These are phyloP conservation scores for Argentina silus DNA, from an alignment of 2,797 vertebrate species.

Conservation along the genomic window DNA sequence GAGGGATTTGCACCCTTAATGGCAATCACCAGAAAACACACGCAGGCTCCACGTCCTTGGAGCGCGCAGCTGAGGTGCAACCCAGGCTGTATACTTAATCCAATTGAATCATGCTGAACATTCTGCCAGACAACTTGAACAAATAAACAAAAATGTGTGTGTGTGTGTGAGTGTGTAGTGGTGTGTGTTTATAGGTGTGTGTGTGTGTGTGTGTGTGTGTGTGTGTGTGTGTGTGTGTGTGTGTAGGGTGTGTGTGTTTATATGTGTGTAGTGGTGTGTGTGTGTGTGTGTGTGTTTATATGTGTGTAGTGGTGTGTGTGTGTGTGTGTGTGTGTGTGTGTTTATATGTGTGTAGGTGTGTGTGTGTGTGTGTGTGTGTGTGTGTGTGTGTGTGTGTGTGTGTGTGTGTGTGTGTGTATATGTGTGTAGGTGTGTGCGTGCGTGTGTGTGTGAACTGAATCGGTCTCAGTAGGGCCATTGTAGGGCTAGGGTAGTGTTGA, in stretches of 20 bases:
- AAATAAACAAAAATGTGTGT: background rate
- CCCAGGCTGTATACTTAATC: background rate
- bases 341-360: too few relatives aligned
- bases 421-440: too few relatives aligned
- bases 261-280: too few relatives aligned
- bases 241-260: too few relatives aligned
- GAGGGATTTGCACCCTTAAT: slow-evolving; percentile 12
- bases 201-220: background rate
- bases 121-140: too few relatives aligned
- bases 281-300: too few relatives aligned
- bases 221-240: background rate
- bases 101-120: background rate
- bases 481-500: slow-evolving; percentile 16
- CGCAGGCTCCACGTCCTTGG: background rate
- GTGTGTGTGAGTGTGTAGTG: too few relatives aligned
- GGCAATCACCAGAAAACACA: slow-evolving; percentile 8
- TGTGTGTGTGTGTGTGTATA: too few relatives aligned
- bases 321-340: too few relatives aligned
- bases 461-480: slow-evolving; percentile 18
- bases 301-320: too few relatives aligned
- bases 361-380: background rate
- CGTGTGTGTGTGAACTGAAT: background rate
- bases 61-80: background rate
- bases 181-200: too few relatives aligned
- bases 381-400: background rate